Percentiles rank a stretch among this genome's conserved stretches.
Evolutionary conservation across 2,113 vertebrate genomes (phyloP).

Genomic region (Percopsis transmontana): DNA sequence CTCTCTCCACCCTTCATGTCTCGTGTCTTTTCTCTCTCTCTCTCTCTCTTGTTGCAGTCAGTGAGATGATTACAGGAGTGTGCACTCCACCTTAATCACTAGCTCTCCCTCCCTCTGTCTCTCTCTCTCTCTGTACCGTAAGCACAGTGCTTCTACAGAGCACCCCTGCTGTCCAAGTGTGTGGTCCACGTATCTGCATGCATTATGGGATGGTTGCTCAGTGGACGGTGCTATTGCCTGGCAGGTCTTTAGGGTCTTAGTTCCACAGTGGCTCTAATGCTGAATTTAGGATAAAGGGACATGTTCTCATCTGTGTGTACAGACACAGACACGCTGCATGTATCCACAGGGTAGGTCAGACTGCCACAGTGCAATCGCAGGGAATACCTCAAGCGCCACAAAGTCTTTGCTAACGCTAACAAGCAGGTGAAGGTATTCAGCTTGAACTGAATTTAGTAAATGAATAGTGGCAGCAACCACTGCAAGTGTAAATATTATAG

Average conservation of each 20-base stretch:
- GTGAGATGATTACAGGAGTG: constrained; percentile 38
- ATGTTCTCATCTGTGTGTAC: too few species aligned
- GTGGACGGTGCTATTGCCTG: not conserved
- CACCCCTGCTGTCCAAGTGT: constrained; percentile 8
- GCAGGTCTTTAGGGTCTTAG: too few species aligned
- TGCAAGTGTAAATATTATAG: too few species aligned
- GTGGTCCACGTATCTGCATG: constrained; percentile 1
- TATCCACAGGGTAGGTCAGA: not conserved
- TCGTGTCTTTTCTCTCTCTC: constrained; percentile 15
- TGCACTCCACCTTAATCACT: constrained; percentile 43
- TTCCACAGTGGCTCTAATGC: too few species aligned
- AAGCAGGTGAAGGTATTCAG: not conserved
- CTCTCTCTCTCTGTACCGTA: constrained; percentile 6
- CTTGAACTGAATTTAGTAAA: not conserved
- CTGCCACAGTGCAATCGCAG: not conserved
- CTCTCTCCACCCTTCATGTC: not conserved
- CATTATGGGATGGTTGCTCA: not conserved
- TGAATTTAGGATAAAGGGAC: too few species aligned
- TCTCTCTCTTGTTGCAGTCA: constrained; percentile 16
- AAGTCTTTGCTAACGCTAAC: not conserved
- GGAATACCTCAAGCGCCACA: not conserved
- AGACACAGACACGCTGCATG: too few species aligned
- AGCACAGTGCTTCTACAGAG: not conserved
- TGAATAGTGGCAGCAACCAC: too few species aligned
- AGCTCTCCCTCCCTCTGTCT: constrained; percentile 33